Conservation (phyloP, 2,888 invertebrate species). For the Chelonus formosanus region DNA sequence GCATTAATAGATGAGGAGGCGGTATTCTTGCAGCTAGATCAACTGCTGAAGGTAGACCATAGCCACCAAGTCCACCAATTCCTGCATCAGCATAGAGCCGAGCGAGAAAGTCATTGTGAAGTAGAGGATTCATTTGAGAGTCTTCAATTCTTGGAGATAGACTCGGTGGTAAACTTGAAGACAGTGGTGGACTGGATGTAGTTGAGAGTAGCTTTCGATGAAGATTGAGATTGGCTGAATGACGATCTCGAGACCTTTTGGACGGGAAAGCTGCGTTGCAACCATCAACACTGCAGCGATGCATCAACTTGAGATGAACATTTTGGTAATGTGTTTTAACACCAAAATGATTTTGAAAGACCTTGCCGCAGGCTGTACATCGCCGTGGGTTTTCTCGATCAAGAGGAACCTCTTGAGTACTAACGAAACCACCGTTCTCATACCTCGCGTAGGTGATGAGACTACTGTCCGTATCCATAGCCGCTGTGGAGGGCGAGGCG, state of each 20-base stretch:
- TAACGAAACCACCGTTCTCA: constrained; percentile 78
- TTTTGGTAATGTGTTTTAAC: constrained; percentile 96
- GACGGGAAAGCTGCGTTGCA: constrained; percentile 96
- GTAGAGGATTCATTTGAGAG: constrained; percentile 65
- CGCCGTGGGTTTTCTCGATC: constrained; percentile 91
- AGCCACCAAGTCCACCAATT: constrained; percentile 55
- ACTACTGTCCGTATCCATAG: constrained; percentile 63
- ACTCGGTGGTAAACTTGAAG: constrained; percentile 67
- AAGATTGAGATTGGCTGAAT: constrained; percentile 89
- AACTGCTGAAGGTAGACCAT: constrained; percentile 62
- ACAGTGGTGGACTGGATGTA: constrained; percentile 68
- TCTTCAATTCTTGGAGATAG: constrained; percentile 68
- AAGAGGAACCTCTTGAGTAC: constrained; percentile 84
- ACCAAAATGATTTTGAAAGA: constrained; percentile 92
- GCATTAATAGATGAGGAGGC: constrained; percentile 70
- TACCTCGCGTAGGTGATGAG: constrained; percentile 74
- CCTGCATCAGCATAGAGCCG: constrained; percentile 78
- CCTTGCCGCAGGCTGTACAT: constrained; percentile 91
- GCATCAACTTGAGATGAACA: constrained; percentile 93
- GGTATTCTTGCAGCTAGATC: constrained; percentile 63
- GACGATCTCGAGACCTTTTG: constrained; percentile 89
- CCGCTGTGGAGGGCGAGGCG: constrained; percentile 64
- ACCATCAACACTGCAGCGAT: constrained; percentile 93
- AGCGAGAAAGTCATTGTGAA: constrained; percentile 83
- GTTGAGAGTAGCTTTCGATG: constrained; percentile 89